Evolutionary conservation across 2,888 invertebrate species (phyloP).

Genomic region (Agriotes lineatus): DNA sequence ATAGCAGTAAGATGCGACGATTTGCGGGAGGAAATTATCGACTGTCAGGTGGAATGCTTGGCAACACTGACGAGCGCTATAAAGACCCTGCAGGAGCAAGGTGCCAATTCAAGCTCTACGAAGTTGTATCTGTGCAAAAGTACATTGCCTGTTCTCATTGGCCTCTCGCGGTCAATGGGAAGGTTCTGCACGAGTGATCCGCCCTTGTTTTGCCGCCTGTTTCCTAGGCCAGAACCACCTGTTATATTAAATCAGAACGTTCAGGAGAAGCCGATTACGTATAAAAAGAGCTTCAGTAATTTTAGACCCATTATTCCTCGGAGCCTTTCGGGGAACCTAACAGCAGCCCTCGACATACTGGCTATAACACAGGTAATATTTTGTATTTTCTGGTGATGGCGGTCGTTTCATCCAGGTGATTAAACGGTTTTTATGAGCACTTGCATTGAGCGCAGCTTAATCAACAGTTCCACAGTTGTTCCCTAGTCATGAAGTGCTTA

Average conservation of each 20-base stretch:
- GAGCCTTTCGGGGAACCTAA: slow-evolving; percentile 87
- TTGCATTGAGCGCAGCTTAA: slow-evolving; percentile 66
- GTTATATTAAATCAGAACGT: slow-evolving; percentile 64
- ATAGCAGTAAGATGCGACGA: slow-evolving; percentile 83
- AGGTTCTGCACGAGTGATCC: slow-evolving; percentile 84
- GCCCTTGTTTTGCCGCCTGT: slow-evolving; percentile 86
- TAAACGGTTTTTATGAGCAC: too few species aligned
- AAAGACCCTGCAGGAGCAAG: slow-evolving; percentile 64
- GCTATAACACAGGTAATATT: slow-evolving; percentile 55
- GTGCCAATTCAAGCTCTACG: slow-evolving; percentile 48
- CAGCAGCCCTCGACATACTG: slow-evolving; percentile 71
- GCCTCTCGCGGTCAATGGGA: slow-evolving; percentile 92
- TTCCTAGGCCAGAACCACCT: slow-evolving; percentile 82
- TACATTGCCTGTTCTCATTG: slow-evolving; percentile 88
- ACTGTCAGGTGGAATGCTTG: slow-evolving; percentile 87
- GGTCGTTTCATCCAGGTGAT: background rate
- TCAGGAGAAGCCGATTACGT: slow-evolving; percentile 56
- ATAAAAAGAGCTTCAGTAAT: slow-evolving; percentile 78
- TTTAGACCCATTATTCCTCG: slow-evolving; percentile 92
- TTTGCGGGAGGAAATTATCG: slow-evolving; percentile 82
- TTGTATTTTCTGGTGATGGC: background rate
- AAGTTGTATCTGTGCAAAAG: slow-evolving; percentile 86
- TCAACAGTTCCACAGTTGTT: slow-evolving; percentile 70
- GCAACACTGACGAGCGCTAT: slow-evolving; percentile 79
- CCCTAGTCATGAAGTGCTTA: slow-evolving; percentile 64